These are phyloP conservation scores for Martes martes DNA, from an alignment of 2,113 vertebrate species.

Conservation along the genomic window DNA sequence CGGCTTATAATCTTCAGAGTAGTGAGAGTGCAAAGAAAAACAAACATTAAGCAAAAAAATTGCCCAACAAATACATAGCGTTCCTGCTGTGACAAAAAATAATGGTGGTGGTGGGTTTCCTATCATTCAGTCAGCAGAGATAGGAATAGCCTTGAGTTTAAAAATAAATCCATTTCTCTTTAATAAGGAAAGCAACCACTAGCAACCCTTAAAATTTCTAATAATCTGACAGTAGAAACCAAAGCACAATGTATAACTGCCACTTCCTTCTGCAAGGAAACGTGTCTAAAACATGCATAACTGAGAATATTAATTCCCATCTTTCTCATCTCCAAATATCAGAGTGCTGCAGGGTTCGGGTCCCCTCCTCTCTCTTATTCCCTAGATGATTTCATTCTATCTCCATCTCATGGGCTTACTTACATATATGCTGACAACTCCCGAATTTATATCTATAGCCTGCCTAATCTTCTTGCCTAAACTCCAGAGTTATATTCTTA, in stretches of 20 bases:
- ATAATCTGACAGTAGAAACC: background rate
- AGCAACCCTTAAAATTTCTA: background rate
- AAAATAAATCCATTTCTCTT: slow-evolving; percentile 35
- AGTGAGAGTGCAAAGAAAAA: background rate
- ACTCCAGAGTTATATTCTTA: background rate
- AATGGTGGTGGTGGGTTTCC: background rate
- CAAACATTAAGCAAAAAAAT: background rate
- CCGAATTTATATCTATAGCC: background rate
- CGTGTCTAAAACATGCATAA: background rate
- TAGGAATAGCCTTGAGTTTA: slow-evolving; percentile 32
- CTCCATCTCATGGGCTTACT: background rate
- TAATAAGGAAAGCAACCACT: background rate
- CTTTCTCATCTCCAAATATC: background rate
- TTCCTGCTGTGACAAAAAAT: background rate
- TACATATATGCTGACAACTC: background rate
- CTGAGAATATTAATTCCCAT: background rate
- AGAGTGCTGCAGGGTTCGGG: background rate
- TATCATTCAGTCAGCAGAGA: background rate
- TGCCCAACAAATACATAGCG: background rate
- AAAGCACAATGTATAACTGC: background rate
- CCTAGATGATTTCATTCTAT: background rate
- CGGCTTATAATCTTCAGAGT: background rate
- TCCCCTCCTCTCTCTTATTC: background rate
- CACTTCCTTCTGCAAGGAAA: background rate
- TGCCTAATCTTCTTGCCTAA: background rate